These are phyloP conservation scores for Zapornia atra DNA, from an alignment of 2,113 vertebrate species.

Conservation along the genomic window DNA sequence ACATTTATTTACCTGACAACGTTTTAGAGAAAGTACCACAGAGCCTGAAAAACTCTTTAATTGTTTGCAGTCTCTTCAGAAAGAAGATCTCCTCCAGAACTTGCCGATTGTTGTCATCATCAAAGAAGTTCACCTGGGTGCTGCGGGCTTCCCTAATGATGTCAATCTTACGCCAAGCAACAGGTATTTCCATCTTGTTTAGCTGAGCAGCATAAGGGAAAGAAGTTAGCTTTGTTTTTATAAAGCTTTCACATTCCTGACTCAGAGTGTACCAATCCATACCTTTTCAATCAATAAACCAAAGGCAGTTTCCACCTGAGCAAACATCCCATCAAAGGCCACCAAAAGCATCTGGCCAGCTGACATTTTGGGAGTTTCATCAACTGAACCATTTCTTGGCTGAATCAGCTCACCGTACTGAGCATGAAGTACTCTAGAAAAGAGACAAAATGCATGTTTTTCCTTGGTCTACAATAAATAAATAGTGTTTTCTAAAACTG, in stretches of 20 bases:
- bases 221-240: neutral
- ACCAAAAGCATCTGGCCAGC: slow-evolving; percentile 98
- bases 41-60: slow-evolving; percentile 94
- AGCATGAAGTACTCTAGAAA: slow-evolving; percentile 85
- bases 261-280: neutral
- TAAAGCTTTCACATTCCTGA: neutral
- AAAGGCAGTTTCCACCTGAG: slow-evolving; percentile 95
- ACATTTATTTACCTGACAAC: slow-evolving; percentile 83
- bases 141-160: slow-evolving; percentile 91
- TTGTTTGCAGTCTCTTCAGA: slow-evolving; percentile 93
- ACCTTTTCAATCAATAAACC: slow-evolving; percentile 96
- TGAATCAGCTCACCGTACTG: slow-evolving; percentile 98
- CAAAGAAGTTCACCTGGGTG: slow-evolving; percentile 91
- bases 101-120: slow-evolving; percentile 85
- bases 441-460: neutral
- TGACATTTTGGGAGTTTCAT: slow-evolving; percentile 97
- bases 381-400: slow-evolving; percentile 87
- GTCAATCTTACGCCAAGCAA: slow-evolving; percentile 93
- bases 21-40: slow-evolving; percentile 94
- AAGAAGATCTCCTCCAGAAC: slow-evolving; percentile 96
- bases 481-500: neutral
- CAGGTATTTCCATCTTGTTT: slow-evolving; percentile 92
- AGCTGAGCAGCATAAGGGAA: slow-evolving; percentile 74
- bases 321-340: slow-evolving; percentile 99
- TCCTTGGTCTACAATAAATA: neutral